Evolutionary conservation across 1,140 invertebrate species (phyloP).

Genomic region (Apis cerana): DNA sequence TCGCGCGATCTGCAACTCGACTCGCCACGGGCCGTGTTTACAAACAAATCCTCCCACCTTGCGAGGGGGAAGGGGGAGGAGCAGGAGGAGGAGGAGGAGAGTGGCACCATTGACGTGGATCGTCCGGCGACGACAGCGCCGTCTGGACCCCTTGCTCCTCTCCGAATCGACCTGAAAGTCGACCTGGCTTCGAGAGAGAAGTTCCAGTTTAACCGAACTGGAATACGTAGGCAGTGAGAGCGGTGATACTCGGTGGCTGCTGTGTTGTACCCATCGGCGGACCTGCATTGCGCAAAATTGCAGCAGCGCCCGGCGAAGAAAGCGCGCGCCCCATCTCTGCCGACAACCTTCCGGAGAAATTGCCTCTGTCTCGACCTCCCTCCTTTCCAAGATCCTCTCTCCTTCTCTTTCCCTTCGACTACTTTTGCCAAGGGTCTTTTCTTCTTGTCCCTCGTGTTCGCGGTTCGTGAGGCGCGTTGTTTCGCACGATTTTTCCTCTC

Average conservation of each 20-base stretch:
- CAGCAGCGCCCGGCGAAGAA: slow-evolving; percentile 48
- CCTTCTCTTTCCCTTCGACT: not conserved
- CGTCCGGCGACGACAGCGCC: not conserved
- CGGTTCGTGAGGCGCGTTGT: not conserved
- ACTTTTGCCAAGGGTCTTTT: not conserved
- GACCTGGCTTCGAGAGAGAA: not conserved
- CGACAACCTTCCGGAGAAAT: slow-evolving; percentile 58
- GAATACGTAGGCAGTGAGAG: not conserved
- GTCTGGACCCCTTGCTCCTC: slow-evolving; percentile 2
- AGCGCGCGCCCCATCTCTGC: slow-evolving; percentile 16
- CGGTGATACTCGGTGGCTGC: not conserved
- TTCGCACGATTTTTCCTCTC: not conserved
- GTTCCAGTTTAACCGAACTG: not conserved
- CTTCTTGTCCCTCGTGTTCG: not conserved
- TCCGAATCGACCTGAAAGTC: slow-evolving; percentile 29
- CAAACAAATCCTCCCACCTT: slow-evolving; percentile 73
- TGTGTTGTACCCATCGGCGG: slow-evolving; percentile 34
- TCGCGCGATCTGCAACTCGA: slow-evolving; percentile 46
- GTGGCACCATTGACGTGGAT: not conserved
- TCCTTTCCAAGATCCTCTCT: not conserved
- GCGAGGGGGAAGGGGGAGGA: no score
- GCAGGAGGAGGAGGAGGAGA: no score
- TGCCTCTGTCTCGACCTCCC: not conserved
- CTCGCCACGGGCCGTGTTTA: slow-evolving; percentile 67
- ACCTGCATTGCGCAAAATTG: slow-evolving; percentile 75